A percentile compares a stretch with the other conserved stretches of the same genome.
phyloP scores from a whole-genome alignment of 1,140 invertebrate genomes.

The Calephelis virginiensis region DNA sequence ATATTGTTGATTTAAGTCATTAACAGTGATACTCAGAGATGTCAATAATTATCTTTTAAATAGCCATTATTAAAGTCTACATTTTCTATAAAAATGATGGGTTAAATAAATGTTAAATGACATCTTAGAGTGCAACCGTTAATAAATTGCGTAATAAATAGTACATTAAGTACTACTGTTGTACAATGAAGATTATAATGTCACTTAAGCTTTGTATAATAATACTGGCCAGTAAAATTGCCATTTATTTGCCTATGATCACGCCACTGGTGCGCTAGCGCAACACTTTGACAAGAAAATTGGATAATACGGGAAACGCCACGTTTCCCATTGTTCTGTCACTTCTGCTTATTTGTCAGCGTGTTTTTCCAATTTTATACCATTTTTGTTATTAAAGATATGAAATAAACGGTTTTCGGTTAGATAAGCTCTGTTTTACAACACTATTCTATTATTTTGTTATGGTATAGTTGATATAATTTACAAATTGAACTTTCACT shows the following conservation, averaged over 20 bases:
- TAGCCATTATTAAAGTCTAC: no score
- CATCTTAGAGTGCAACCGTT: no score
- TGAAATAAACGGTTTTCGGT: conserved; percentile 69
- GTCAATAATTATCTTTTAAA: no score
- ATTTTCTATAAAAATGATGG: no score
- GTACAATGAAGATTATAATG: conserved; percentile 4
- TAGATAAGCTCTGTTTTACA: conserved; percentile 49
- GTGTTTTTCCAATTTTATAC: conserved; percentile 59
- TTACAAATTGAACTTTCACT: neutral
- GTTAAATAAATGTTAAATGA: no score
- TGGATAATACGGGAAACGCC: conserved; percentile 63
- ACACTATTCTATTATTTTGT: conserved; percentile 29
- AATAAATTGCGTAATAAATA: no score
- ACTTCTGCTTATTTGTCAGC: conserved; percentile 52
- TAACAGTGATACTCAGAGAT: no score
- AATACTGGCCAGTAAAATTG: neutral
- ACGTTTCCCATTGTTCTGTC: conserved; percentile 51
- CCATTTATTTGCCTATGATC: conserved; percentile 15
- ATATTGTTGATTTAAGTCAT: no score
- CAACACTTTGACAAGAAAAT: conserved; percentile 66
- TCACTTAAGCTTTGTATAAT: conserved; percentile 4
- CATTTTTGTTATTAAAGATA: conserved; percentile 70
- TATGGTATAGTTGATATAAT: conserved; percentile 8
- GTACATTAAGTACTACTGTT: neutral
- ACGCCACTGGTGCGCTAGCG: conserved; percentile 29